These are phyloP conservation scores for Drosophila aff. DNA, from an alignment of 1,140 invertebrate species.

Conservation along the genomic window DNA sequence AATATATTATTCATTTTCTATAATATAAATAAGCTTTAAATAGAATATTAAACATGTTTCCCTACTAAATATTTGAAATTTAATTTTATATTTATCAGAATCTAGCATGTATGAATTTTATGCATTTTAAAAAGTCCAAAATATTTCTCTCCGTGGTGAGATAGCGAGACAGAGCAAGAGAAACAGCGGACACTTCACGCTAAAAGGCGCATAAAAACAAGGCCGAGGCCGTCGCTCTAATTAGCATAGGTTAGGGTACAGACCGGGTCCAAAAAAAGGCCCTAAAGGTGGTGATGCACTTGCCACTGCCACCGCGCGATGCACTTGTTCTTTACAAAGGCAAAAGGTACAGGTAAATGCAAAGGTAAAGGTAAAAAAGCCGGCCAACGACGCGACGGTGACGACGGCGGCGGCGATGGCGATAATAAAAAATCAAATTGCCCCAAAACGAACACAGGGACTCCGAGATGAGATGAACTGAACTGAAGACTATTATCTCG, in stretches of 20 bases:
- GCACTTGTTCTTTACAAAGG: slow-evolving; percentile 53
- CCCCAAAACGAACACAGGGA: slow-evolving; percentile 22
- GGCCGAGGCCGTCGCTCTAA: slow-evolving; percentile 80
- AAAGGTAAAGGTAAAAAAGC: slow-evolving; percentile 7
- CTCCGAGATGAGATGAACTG: slow-evolving; percentile 32
- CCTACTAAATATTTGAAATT: neutral
- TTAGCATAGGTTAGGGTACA: slow-evolving; percentile 68
- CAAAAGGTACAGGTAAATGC: slow-evolving; percentile 23
- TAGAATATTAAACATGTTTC: neutral
- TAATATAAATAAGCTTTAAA: neutral
- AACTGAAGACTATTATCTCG: slow-evolving; percentile 54
- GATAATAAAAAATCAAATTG: slow-evolving; percentile 70
- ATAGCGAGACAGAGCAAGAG: neutral
- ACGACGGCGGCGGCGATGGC: slow-evolving; percentile 14
- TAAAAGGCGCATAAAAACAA: slow-evolving; percentile 78
- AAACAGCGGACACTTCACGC: slow-evolving; percentile 65
- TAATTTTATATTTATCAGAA: neutral
- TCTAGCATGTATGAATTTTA: no score
- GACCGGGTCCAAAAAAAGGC: slow-evolving; percentile 17
- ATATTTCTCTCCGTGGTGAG: neutral
- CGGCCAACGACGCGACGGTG: slow-evolving; percentile 25
- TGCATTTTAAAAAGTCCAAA: neutral
- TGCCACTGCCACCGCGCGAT: slow-evolving; percentile 36
- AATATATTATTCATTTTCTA: neutral
- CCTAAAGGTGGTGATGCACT: slow-evolving; percentile 57